Conservation (phyloP, 2,113 vertebrate genomes). For the Nycticryphes semicollaris region DNA sequence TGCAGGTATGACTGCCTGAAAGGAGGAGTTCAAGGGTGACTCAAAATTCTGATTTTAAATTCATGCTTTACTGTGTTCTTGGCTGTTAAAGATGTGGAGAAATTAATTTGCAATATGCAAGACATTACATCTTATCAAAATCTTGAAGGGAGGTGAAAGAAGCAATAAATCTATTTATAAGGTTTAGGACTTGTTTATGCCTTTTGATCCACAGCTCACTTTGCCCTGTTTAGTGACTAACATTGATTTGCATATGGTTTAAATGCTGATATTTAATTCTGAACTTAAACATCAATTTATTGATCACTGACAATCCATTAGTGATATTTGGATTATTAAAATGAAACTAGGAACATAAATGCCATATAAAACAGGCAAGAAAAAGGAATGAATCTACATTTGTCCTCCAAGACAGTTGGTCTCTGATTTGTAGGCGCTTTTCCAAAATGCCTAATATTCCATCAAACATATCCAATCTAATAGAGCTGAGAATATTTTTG, state of each 20-base stretch:
- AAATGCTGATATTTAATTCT: background rate
- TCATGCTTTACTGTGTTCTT: background rate
- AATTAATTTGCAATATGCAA: background rate
- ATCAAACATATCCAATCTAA: background rate
- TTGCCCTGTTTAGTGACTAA: background rate
- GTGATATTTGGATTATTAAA: background rate
- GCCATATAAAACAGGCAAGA: background rate
- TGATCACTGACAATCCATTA: background rate
- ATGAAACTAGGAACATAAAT: background rate
- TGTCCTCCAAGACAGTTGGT: background rate
- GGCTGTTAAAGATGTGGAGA: background rate
- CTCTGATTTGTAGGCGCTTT: background rate
- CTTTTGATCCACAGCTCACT: background rate
- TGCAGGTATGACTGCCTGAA: background rate
- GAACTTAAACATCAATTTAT: background rate
- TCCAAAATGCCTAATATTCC: conserved; percentile 24
- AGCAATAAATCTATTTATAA: background rate
- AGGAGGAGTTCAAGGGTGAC: background rate
- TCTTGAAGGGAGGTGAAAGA: background rate
- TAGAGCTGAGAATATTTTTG: background rate
- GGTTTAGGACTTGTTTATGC: background rate
- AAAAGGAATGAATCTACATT: background rate
- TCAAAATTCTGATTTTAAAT: background rate
- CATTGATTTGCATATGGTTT: background rate
- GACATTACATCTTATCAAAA: background rate